Evolutionary conservation across 2,797 vertebrate genomes (phyloP), one percentile per base, ranked within the genome.

Genomic region (Gallinago solitaria): DNA sequence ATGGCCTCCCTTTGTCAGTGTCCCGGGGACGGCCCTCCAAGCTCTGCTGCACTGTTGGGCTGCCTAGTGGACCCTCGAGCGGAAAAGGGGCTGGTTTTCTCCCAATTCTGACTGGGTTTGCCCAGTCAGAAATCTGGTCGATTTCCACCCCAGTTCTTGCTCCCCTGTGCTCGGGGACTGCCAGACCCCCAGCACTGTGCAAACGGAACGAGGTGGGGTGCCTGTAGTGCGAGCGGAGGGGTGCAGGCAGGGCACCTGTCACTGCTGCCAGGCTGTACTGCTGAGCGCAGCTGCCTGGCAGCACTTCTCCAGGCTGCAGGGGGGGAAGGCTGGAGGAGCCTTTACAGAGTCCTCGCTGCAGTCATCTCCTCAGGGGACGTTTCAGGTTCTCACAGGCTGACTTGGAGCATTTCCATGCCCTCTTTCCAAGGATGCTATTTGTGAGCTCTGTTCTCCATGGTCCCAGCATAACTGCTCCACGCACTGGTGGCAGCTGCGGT

Each of bases 141-240:
- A 9, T 27, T 64, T 56, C 37, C 13, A 48, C 47, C 32, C 10
- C 12, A 39, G 16, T 23, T 33, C 19, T 18, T 14, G 21, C 48
- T n/a, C 12, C 37, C 12, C 27, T 0, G 0, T 60, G 74, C 59
- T 51, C 15, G 21, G 8, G 25, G 43, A 63, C 65, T 82, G 64
- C 20, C 32, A 21, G 35, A 12, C n/a, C 39, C 47, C 21, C 19
- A 9, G 68, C 35, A 6, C 12, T 6, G 4, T 3, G 6, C 1
- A 9, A 64, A 37, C 1, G 0, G 57, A 35, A 9, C 1, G 5
- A 41, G 47, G 25, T 20, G 1, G 2, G 53, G 37, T 5, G 4
- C 19, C 32, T 13, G 25, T 10, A 4, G 56, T 1, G 6, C 1
- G 4, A 10, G 63, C 33, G 16, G 47, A 30, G 24, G 35, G 43